Base-by-base conservation (phyloP, 1,140 invertebrate genomes). In the Campodea augens region DNA sequence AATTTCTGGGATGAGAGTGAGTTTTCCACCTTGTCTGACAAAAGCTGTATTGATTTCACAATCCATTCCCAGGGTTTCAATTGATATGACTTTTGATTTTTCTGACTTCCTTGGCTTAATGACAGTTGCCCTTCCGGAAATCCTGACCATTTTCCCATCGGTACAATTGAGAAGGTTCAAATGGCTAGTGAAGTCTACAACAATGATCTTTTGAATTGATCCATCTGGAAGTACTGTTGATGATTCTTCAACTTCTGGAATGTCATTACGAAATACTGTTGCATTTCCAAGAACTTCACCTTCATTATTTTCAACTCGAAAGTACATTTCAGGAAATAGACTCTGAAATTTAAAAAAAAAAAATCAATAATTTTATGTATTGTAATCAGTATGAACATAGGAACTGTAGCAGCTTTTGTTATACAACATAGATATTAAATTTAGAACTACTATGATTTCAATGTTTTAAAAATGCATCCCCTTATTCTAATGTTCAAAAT, bases 331-430 rank as follows among this genome's bases (percentile, higher is more conserved):
- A 13, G 69, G 66, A 40, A 68, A 63, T 7, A 83, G 66, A 1
- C 76, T 76, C 21, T 73, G 65, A 0, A 75, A 65, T 52, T 75
- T 72, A 55, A 84, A 73, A n/a, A n/a, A n/a, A n/a, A n/a, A n/a
- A n/a, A n/a, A n/a, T n/a, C n/a, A n/a, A n/a, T n/a, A n/a, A n/a
- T n/a, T n/a, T n/a, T n/a, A n/a, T n/a, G n/a, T n/a, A n/a, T n/a
- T n/a, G n/a, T n/a, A n/a, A n/a, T n/a, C n/a, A n/a, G n/a, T n/a
- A n/a, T n/a, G n/a, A n/a, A n/a, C n/a, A n/a, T n/a, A n/a, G n/a
- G n/a, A n/a, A n/a, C n/a, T n/a, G n/a, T n/a, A n/a, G n/a, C n/a
- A n/a, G n/a, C n/a, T n/a, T n/a, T n/a, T n/a, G n/a, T n/a, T n/a
- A n/a, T n/a, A n/a, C n/a, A n/a, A n/a, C n/a, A n/a, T n/a, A n/a